Conservation (phyloP, 2,888 invertebrate species). For the Xylota sylvarum region DNA sequence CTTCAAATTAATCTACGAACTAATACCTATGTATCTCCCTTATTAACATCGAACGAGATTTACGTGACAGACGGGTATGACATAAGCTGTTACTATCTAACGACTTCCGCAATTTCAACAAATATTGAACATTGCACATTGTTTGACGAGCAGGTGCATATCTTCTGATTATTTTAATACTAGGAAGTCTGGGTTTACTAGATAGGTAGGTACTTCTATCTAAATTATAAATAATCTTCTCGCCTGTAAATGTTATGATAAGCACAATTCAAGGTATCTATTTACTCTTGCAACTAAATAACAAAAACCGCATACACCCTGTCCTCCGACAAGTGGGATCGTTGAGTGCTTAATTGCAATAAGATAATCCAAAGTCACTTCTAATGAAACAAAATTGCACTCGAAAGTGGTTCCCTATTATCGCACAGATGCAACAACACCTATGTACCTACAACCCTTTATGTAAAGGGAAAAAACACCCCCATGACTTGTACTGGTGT, state of each 20-base stretch:
- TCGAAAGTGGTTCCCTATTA: not conserved
- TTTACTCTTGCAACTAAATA: conserved; percentile 29
- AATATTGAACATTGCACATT: conserved; percentile 24
- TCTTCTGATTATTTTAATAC: conserved; percentile 40
- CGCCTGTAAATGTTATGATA: conserved; percentile 19
- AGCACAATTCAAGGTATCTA: conserved; percentile 12
- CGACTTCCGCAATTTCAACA: conserved; percentile 62
- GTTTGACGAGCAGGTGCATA: conserved; percentile 23
- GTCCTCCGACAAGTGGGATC: not conserved
- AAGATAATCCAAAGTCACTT: conserved; percentile 43
- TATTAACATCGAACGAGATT: conserved; percentile 7
- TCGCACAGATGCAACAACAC: not conserved
- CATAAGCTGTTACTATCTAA: conserved; percentile 34
- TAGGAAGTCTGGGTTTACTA: conserved; percentile 58
- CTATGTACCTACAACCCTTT: conserved; percentile 33
- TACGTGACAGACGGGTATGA: not conserved
- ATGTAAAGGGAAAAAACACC: conserved; percentile 1
- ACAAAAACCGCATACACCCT: not conserved
- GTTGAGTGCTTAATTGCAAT: conserved; percentile 36
- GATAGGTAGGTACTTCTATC: conserved; percentile 18
- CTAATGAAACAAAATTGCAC: conserved; percentile 32
- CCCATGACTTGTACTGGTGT: not conserved
- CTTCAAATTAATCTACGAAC: not conserved
- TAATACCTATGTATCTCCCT: not conserved
- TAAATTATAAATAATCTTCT: conserved; percentile 28